Conservation (phyloP, 1,140 invertebrate genomes). For the Leptoteleia sp. region DNA sequence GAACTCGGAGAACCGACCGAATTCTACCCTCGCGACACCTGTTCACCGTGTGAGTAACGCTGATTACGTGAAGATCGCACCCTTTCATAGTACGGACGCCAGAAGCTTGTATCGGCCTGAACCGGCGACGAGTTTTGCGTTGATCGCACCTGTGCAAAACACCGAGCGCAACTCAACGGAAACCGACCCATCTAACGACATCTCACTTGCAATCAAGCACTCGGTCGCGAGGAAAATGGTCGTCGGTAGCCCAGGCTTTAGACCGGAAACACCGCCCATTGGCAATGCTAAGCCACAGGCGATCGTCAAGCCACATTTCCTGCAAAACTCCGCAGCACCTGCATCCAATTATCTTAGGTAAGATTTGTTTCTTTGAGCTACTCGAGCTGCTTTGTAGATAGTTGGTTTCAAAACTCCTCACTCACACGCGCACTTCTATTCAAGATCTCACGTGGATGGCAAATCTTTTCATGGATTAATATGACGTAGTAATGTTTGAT, state of each 20-base stretch:
- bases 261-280: constrained; percentile 48
- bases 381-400: too few relatives aligned
- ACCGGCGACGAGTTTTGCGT: constrained; percentile 53
- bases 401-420: too few relatives aligned
- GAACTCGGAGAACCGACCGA: constrained; percentile 34
- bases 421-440: too few relatives aligned
- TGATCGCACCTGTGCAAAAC: constrained; percentile 20
- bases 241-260: constrained; percentile 72
- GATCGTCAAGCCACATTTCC: constrained; percentile 74
- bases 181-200: constrained; percentile 10
- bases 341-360: constrained; percentile 80
- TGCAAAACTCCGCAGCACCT: constrained; percentile 77
- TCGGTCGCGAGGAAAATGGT: constrained; percentile 75
- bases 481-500: too few relatives aligned
- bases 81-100: constrained; percentile 15
- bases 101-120: constrained; percentile 53
- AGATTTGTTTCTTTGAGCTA: constrained; percentile 28
- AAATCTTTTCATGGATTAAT: too few relatives aligned
- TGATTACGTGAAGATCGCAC: constrained; percentile 30
- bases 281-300: constrained; percentile 74
- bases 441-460: too few relatives aligned
- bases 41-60: constrained; percentile 12
- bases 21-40: not conserved
- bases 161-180: not conserved
- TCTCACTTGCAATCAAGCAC: constrained; percentile 69